Evolutionary conservation across 2,113 vertebrate genomes (phyloP), one percentile per base, ranked within the genome.

Genomic region (Solea solea): DNA sequence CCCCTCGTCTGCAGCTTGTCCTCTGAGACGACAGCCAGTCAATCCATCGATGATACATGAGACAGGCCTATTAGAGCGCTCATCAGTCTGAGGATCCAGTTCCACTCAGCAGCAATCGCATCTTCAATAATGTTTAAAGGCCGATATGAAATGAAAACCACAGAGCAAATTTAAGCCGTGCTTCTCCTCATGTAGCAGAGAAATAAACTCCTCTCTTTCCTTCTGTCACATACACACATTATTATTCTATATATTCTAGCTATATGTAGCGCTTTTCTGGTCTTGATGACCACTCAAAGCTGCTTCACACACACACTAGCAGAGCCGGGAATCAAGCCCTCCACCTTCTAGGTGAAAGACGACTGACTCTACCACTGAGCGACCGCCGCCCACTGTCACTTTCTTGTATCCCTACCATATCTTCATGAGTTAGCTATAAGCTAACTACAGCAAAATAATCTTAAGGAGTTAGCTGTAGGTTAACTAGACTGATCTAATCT

Each of bases 41-140:
- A 58, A 79, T 86, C 83, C 83, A 84, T 88, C 78, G 81, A 78
- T 86, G 86, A 88, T 83, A 84, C 80, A 86, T 86, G 81, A 89
- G 83, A 90, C 84, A 81, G 81, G 75, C 76, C 82, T 80, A 81
- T 89, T 87, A 83, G 81, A 67, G 9, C 59, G 49, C 83, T 81
- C 86, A 81, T 88, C 88, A 82, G 81, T 86, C 83, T 77, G 71
- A 77, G 74, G 84, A 86, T 83, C 78, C 73, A 42, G 69, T 79
- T 80, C 74, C 86, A 80, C 81, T 88, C 82, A 80, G 60, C 80
- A 52, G 9, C 77, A 74, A 71, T 82, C 78, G 54, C 75, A 41
- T 81, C 84, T 80, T 65, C 72, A 78, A 76, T 78, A 77, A 83
- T 46, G 62, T 74, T 77, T 70, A 68, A 82, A 72, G 75, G 69